Conservation (phyloP, 1,140 invertebrate genomes). For the Aphaenogaster rudis region DNA sequence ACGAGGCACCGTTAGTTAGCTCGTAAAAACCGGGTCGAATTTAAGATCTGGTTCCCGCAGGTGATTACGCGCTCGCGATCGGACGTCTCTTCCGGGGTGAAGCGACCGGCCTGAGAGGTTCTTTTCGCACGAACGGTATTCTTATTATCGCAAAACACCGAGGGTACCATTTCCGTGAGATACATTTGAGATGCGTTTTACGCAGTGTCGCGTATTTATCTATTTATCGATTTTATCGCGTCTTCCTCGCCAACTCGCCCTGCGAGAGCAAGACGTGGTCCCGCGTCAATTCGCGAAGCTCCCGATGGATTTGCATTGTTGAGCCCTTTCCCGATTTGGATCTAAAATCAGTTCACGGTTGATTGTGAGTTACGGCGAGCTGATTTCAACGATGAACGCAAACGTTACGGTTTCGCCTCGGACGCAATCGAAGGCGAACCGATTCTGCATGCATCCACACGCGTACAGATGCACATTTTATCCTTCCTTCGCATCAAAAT, state of each 20-base stretch:
- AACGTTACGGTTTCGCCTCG: not conserved
- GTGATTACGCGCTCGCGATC: not conserved
- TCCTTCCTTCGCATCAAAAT: slow-evolving; percentile 70
- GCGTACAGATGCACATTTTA: slow-evolving; percentile 39
- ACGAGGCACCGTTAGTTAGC: slow-evolving; percentile 48
- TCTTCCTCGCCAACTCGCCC: not conserved
- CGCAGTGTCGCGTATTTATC: no score
- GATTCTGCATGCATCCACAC: slow-evolving; percentile 9
- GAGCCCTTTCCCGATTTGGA: no score
- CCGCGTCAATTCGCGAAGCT: not conserved
- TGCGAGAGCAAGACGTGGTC: not conserved
- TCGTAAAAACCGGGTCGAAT: slow-evolving; percentile 32
- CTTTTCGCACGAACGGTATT: not conserved
- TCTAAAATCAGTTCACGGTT: not conserved
- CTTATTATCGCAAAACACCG: not conserved
- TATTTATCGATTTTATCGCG: not conserved
- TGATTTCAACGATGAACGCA: slow-evolving; percentile 6
- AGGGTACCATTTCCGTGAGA: no score
- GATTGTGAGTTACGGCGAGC: not conserved
- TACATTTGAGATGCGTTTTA: no score
- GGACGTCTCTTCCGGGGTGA: not conserved
- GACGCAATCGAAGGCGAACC: not conserved
- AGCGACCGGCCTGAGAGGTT: not conserved
- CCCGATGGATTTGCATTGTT: not conserved
- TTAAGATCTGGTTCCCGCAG: slow-evolving; percentile 14